Evolutionary conservation across 2,888 invertebrate species (phyloP), one percentile per base, ranked within the genome.

Genomic region (Hypolimnas misippus): DNA sequence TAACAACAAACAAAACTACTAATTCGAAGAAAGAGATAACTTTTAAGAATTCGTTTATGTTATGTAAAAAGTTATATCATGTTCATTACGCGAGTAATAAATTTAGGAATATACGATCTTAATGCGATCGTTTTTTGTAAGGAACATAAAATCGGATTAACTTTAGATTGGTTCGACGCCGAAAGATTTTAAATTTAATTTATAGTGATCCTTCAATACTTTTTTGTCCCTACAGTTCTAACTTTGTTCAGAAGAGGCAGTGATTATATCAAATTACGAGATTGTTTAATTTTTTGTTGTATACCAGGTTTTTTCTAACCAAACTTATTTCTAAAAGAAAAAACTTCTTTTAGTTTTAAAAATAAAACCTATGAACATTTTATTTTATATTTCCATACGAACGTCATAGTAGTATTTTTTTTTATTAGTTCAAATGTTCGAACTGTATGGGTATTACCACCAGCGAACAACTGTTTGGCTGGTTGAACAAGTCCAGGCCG

Each of bases 261-360:
- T 73, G 77, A 76, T 78, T 79, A 76, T 85, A 82, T 87, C 78
- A 78, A 81, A 86, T 86, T 84, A 84, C 83, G 69, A 72, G 66
- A 67, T 62, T 64, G 25, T 14, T 25, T 6, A 6, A 40, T 49
- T 17, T n/a, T 17, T 57, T 53, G 35, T 50, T 17, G n/a, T 49
- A 44, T 56, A 14, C 29, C 25, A 19, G 21, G 3, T 8, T 49
- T 49, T 29, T 14, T 8, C 16, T 6, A 14, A 14, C 49, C 0
- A 29, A 21, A 21, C 17, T n/a, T n/a, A n/a, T n/a, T n/a, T n/a
- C n/a, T n/a, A n/a, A n/a, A n/a, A n/a, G n/a, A n/a, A n/a, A n/a
- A n/a, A n/a, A n/a, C n/a, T n/a, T n/a, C n/a, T n/a, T n/a, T n/a
- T n/a, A n/a, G n/a, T n/a, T n/a, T n/a, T n/a, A n/a, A n/a, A n/a